Evolutionary conservation across 2,113 vertebrate genomes (phyloP).

Genomic region (Leptosomus discolor): DNA sequence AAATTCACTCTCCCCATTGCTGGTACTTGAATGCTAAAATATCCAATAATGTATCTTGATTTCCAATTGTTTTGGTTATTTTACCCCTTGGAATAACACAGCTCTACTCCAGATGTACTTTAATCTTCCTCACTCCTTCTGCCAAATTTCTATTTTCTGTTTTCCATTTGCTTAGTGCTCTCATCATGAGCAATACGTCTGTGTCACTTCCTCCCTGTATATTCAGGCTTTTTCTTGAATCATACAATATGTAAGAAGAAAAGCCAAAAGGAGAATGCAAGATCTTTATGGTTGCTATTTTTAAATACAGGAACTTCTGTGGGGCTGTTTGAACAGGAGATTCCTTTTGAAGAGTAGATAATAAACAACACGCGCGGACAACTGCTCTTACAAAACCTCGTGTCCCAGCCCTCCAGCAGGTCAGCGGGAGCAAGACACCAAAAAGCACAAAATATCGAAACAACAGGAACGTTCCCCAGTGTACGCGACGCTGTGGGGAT

Average conservation of each 20-base stretch:
- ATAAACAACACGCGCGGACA: background rate
- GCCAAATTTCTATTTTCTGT: conserved; percentile 50
- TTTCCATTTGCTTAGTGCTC: conserved; percentile 23
- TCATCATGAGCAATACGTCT: background rate
- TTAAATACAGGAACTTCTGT: background rate
- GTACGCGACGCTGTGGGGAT: background rate
- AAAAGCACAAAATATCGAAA: background rate
- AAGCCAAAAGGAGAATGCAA: background rate
- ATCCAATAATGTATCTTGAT: background rate
- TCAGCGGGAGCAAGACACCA: background rate
- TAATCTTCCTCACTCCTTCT: conserved; percentile 8
- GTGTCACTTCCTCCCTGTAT: conserved; percentile 23
- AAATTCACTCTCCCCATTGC: background rate
- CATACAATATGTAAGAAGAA: background rate
- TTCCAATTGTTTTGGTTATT: background rate
- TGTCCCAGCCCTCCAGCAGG: background rate
- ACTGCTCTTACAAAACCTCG: background rate
- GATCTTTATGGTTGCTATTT: background rate
- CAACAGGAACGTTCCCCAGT: background rate
- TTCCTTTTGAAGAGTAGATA: background rate
- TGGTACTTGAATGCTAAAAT: background rate
- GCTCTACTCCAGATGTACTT: conserved; percentile 34
- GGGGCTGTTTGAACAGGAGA: background rate
- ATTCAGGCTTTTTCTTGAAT: conserved; percentile 2
- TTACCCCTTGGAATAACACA: conserved; percentile 15